Evolutionary conservation across 2,888 invertebrate species (phyloP).

Genomic region (Stramonita haemastoma): DNA sequence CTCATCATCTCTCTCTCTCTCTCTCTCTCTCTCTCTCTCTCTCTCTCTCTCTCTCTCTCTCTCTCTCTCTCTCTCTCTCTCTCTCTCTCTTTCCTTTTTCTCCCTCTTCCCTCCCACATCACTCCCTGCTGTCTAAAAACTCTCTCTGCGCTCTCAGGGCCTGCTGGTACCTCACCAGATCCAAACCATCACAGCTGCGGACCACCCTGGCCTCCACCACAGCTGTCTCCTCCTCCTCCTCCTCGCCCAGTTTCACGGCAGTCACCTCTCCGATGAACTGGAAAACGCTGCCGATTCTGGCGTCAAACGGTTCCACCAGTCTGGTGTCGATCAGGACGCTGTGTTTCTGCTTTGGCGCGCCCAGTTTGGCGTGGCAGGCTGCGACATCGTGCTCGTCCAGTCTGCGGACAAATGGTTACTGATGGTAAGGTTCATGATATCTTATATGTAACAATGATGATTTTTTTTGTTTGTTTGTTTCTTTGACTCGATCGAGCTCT

Average conservation of each 20-base stretch:
- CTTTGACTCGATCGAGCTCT: too few species aligned
- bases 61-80: too few species aligned
- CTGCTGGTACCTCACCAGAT: constrained; percentile 58
- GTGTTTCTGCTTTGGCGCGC: constrained; percentile 53
- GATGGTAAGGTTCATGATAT: too few species aligned
- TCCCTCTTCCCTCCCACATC: background rate
- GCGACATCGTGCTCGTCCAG: constrained; percentile 57
- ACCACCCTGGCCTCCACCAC: constrained; percentile 58
- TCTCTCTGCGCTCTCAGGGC: constrained; percentile 58
- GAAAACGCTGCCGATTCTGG: constrained; percentile 57
- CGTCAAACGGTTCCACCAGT: constrained; percentile 63
- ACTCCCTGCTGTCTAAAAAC: constrained; percentile 48
- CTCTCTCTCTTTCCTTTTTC: background rate
- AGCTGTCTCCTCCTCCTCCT: constrained; percentile 9
- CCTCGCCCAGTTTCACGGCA: background rate
- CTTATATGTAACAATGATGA: too few species aligned
- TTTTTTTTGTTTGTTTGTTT: too few species aligned
- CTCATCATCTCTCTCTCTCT: background rate
- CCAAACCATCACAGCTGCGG: constrained; percentile 65
- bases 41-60: too few species aligned
- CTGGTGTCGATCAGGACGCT: constrained; percentile 57
- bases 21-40: background rate
- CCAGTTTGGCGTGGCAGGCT: constrained; percentile 53
- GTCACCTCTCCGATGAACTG: constrained; percentile 63
- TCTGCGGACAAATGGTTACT: constrained; percentile 40